Evolutionary conservation across 2,888 invertebrate species (phyloP).

Genomic region (Orchesellides sinensis): DNA sequence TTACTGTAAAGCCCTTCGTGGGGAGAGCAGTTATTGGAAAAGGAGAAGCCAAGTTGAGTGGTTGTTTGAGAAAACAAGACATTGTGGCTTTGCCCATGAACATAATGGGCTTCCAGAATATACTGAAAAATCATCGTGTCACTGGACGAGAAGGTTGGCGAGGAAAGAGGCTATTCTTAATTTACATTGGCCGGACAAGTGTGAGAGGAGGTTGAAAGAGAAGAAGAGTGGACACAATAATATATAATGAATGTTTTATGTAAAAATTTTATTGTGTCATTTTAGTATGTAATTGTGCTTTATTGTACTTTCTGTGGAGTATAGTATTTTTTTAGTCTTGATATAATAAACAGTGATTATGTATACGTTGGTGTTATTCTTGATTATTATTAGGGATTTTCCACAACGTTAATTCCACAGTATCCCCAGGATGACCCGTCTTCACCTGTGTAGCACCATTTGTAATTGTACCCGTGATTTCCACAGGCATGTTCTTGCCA

Average conservation of each 20-base stretch:
- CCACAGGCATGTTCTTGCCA: constrained; percentile 62
- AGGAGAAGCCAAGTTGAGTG: constrained; percentile 9
- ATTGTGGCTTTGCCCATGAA: constrained; percentile 57
- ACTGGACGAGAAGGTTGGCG: constrained; percentile 18
- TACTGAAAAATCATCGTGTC: constrained; percentile 44
- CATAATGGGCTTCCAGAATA: constrained; percentile 52
- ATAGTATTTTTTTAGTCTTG: no score
- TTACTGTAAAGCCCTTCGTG: constrained; percentile 53
- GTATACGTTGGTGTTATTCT: not conserved
- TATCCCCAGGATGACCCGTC: constrained; percentile 58
- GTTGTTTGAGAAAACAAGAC: constrained; percentile 59
- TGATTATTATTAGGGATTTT: not conserved
- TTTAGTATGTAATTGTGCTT: not conserved
- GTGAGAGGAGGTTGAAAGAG: constrained; percentile 25
- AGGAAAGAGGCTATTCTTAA: constrained; percentile 41
- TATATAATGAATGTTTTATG: no score
- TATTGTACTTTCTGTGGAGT: no score
- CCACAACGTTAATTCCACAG: constrained; percentile 52
- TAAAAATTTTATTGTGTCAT: not conserved
- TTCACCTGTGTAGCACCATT: constrained; percentile 65
- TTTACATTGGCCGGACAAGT: constrained; percentile 35
- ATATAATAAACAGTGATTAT: not conserved
- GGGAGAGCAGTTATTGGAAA: constrained; percentile 47
- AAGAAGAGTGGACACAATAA: constrained; percentile 3
- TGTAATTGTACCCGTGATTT: constrained; percentile 64